Conservation (phyloP, 2,888 invertebrate genomes). For the Limnephilus auricula region DNA sequence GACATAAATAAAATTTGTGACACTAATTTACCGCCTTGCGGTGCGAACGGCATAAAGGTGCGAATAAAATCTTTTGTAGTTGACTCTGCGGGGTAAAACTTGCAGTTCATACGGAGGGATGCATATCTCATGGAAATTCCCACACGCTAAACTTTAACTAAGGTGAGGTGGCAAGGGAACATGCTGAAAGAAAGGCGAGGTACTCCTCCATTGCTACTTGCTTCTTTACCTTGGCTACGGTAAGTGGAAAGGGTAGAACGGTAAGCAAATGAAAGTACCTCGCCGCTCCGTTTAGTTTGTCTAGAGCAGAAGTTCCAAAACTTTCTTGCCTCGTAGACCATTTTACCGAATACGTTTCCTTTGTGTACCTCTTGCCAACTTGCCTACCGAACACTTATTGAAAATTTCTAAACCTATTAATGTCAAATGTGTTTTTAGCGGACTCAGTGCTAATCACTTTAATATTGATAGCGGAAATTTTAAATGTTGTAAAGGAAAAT, state of each 20-base stretch:
- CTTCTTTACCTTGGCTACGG: no score
- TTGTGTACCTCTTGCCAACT: no score
- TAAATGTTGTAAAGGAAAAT: no score
- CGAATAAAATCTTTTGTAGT: background rate
- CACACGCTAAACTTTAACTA: constrained; percentile 60
- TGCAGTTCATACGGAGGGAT: background rate
- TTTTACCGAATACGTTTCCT: no score
- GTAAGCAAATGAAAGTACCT: background rate
- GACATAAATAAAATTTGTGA: background rate
- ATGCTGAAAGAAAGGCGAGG: background rate
- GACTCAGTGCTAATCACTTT: no score
- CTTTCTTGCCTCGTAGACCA: no score
- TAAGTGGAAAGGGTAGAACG: background rate
- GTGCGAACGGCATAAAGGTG: background rate
- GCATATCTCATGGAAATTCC: constrained; percentile 33
- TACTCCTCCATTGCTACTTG: background rate
- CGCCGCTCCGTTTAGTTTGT: constrained; percentile 58
- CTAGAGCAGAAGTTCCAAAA: constrained; percentile 13
- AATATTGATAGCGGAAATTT: no score
- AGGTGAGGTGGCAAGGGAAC: constrained; percentile 47
- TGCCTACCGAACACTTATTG: no score
- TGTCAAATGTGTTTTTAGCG: no score
- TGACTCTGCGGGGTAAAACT: background rate
- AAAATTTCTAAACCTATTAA: no score
- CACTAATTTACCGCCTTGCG: background rate